These are phyloP conservation scores for Tamias sibiricus DNA, from an alignment of 2,113 vertebrate genomes.

Conservation along the genomic window DNA sequence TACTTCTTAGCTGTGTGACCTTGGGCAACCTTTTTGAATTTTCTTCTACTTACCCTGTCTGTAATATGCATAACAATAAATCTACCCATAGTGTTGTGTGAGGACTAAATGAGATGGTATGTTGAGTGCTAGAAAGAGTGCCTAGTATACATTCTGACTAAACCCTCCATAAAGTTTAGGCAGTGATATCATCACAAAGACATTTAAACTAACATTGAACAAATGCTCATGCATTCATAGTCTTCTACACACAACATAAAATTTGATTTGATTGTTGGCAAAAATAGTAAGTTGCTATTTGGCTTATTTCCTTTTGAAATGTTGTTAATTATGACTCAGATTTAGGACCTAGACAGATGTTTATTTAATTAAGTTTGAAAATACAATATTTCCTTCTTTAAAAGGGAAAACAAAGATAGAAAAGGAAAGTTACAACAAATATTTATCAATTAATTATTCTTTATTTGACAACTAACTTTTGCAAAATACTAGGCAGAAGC, in stretches of 20 bases:
- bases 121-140: neutral
- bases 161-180: neutral
- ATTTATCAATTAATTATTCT: constrained; percentile 15
- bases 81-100: neutral
- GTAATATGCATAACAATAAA: neutral
- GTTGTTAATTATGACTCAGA: constrained; percentile 7
- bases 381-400: neutral
- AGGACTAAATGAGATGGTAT: neutral
- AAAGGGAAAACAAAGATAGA: constrained; percentile 23
- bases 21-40: neutral
- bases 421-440: constrained; percentile 24
- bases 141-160: neutral
- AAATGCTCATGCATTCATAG: neutral
- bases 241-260: neutral
- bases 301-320: constrained; percentile 21
- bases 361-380: constrained; percentile 3
- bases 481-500: neutral
- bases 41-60: neutral
- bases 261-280: neutral
- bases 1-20: neutral
- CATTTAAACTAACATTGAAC: neutral
- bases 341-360: constrained; percentile 3
- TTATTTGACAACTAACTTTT: constrained; percentile 12
- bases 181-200: neutral
- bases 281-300: neutral